A percentile compares a stretch with the other conserved stretches of the same genome.
Evolutionary conservation across 2,888 invertebrate genomes (phyloP).

Genomic region (Sphaeridia pumilis): DNA sequence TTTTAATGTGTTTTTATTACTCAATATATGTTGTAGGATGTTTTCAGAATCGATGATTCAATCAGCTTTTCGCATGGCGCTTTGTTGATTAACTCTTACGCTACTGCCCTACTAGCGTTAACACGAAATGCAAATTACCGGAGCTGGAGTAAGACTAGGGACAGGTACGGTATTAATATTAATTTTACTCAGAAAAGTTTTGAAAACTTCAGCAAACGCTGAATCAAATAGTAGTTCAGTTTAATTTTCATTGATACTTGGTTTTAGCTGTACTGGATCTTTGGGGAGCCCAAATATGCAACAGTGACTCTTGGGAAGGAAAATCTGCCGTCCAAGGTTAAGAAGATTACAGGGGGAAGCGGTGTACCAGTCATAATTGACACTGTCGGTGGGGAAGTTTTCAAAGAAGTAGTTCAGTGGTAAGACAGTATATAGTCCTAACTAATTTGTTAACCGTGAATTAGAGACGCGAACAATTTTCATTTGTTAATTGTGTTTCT

Average conservation of each 20-base stretch:
- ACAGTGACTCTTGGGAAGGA: conserved; percentile 50
- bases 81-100: conserved; percentile 50
- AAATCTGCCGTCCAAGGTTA: conserved; percentile 45
- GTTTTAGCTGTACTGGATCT: no score
- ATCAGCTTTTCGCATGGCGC: conserved; percentile 48
- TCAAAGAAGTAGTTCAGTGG: conserved; percentile 49
- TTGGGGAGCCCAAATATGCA: conserved; percentile 51
- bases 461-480: no score
- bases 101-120: conserved; percentile 54
- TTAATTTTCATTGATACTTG: no score
- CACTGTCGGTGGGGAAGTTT: conserved; percentile 51
- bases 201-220: no score
- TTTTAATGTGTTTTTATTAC: no score
- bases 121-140: conserved; percentile 49
- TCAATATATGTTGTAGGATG: conserved; percentile 45
- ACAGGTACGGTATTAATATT: conserved; percentile 8
- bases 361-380: conserved; percentile 55
- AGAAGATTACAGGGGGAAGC: conserved; percentile 47
- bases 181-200: no score
- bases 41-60: conserved; percentile 48
- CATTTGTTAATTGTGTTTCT: no score
- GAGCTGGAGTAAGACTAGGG: conserved; percentile 51
- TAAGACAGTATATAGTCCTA: conserved; percentile 38
- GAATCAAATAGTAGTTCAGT: no score
- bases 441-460: no score